These are phyloP conservation scores for Oenanthe melanoleuca DNA, from an alignment of 2,113 vertebrate species.

Conservation along the genomic window DNA sequence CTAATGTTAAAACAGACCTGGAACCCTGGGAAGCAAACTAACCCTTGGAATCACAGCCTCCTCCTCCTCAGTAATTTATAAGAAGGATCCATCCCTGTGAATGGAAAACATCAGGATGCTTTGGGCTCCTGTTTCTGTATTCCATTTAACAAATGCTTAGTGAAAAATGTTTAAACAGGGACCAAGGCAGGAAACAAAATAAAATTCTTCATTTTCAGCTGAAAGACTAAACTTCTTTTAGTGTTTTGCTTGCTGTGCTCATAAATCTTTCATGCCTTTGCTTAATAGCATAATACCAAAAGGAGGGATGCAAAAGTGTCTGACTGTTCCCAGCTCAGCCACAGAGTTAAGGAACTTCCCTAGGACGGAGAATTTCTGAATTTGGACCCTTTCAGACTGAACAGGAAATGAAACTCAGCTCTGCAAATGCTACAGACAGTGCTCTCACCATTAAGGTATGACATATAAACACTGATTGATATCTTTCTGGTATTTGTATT, in stretches of 20 bases:
- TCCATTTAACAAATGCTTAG: neutral
- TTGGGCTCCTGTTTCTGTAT: neutral
- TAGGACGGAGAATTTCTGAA: neutral
- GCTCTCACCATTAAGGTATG: conserved; percentile 11
- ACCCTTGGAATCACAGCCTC: neutral
- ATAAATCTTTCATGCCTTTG: conserved; percentile 34
- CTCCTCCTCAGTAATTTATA: neutral
- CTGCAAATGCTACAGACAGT: conserved; percentile 8
- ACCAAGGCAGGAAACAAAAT: conserved; percentile 42
- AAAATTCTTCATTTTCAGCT: conserved; percentile 40
- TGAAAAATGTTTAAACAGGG: conserved; percentile 34
- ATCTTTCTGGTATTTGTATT: neutral
- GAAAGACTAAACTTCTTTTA: neutral
- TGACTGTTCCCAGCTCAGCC: conserved; percentile 3
- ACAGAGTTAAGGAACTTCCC: neutral
- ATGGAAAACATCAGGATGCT: neutral
- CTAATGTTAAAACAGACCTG: neutral
- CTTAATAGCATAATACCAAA: neutral
- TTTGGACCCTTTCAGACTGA: conserved; percentile 29
- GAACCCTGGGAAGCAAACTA: neutral
- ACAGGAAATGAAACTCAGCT: conserved; percentile 31
- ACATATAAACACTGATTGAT: neutral
- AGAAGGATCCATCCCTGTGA: neutral
- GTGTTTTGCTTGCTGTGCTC: conserved; percentile 31
- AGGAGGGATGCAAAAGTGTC: neutral